Conservation (phyloP, 2,888 invertebrate genomes). For the Macrophya annulata region DNA sequence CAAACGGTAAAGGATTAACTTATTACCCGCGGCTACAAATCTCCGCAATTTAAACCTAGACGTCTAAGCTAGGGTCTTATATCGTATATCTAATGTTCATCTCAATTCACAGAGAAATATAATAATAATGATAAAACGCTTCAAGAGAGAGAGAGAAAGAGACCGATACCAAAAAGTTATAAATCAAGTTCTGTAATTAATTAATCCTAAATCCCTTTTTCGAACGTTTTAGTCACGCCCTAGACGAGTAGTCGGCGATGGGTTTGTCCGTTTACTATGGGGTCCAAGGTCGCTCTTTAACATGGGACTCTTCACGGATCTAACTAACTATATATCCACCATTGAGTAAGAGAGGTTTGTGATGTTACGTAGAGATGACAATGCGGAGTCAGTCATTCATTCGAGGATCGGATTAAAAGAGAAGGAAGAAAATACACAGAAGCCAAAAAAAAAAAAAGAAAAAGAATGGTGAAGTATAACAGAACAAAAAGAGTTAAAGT, state of each 20-base stretch:
- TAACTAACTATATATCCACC: not conserved
- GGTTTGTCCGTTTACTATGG: not conserved
- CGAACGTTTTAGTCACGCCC: constrained; percentile 29
- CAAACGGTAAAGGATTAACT: not conserved
- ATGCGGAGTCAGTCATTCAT: not conserved
- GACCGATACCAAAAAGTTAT: not conserved
- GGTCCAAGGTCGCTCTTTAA: not conserved
- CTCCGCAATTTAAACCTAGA: too few relatives aligned
- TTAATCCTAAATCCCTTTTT: constrained; percentile 4
- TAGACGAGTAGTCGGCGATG: constrained; percentile 14
- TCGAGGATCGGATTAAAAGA: not conserved
- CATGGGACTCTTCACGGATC: constrained; percentile 10
- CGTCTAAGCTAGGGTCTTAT: not conserved
- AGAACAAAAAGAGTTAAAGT: constrained; percentile 28
- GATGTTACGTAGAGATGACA: constrained; percentile 25
- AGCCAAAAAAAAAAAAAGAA: constrained; percentile 51
- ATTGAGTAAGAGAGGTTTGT: not conserved
- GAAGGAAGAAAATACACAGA: not conserved
- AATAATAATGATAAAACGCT: not conserved
- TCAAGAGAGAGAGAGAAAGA: too few relatives aligned
- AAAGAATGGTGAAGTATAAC: not conserved
- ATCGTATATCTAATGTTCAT: not conserved
- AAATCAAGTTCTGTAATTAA: not conserved
- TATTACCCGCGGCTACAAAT: not conserved
- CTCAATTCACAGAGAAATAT: not conserved